phyloP scores from a whole-genome alignment of 2,888 invertebrate species.

The Pristionchus maxplancki region DNA sequence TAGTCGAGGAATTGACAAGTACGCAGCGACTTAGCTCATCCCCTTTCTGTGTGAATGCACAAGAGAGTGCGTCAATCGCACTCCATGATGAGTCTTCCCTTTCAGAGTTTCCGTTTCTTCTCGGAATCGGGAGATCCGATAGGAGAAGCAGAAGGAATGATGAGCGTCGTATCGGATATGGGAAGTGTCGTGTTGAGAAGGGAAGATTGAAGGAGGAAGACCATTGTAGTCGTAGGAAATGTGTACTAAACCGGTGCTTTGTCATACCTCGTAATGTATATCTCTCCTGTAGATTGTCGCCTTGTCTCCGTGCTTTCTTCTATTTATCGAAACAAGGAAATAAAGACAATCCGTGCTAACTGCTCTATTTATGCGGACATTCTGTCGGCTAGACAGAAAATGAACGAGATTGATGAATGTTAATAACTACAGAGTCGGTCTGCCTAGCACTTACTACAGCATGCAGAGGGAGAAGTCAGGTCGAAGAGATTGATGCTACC shows the following conservation, averaged over 20 bases:
- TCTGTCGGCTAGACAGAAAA: background rate
- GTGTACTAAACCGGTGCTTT: conserved; percentile 19
- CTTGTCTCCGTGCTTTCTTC: background rate
- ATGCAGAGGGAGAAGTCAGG: background rate
- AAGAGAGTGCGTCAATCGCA: background rate
- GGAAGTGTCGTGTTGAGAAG: conserved; percentile 15
- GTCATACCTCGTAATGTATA: background rate
- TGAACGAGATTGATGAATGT: background rate
- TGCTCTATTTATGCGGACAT: background rate
- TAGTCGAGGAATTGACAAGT: background rate
- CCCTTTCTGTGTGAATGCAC: conserved; percentile 7
- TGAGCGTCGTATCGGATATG: background rate
- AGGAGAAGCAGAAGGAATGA: background rate
- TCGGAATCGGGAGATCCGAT: background rate
- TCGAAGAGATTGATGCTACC: background rate
- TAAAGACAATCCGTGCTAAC: background rate
- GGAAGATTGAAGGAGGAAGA: background rate
- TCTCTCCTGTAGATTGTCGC: background rate
- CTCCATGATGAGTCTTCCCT: background rate
- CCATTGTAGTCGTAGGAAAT: background rate
- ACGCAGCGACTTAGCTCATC: background rate
- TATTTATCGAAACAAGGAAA: background rate
- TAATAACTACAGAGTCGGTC: background rate
- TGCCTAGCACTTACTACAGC: background rate
- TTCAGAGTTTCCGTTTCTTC: conserved; percentile 46